phyloP scores from a whole-genome alignment of 2,113 vertebrate species.

The Setophaga coronata region DNA sequence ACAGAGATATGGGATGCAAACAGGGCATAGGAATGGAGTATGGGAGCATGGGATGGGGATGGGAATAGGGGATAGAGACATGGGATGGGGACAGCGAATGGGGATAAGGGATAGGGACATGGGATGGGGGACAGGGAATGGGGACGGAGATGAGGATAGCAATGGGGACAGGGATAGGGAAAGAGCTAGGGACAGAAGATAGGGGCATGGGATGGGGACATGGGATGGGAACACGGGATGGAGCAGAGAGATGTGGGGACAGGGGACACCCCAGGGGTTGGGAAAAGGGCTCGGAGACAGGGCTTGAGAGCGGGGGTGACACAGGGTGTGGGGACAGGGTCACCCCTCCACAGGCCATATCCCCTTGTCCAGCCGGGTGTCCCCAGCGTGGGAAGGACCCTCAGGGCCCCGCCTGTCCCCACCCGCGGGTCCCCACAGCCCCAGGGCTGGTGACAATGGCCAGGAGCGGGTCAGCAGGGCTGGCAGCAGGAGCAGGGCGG shows the following conservation, averaged over 20 bases:
- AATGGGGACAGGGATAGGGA: no score
- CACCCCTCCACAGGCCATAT: background rate
- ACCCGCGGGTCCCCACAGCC: fast-evolving
- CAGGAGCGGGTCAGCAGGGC: fast-evolving
- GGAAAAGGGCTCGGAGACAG: background rate
- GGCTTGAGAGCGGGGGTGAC: background rate
- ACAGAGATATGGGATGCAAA: background rate
- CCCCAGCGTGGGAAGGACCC: no score
- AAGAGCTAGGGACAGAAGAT: no score
- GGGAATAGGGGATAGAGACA: no score
- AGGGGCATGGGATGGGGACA: no score
- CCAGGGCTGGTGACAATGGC: background rate
- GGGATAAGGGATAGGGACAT: background rate
- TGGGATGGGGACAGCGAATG: background rate
- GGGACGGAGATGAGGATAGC: no score
- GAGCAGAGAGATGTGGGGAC: background rate
- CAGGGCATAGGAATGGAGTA: background rate
- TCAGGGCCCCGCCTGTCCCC: no score
- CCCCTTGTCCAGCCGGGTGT: background rate
- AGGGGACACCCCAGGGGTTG: background rate
- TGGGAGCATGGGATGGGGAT: no score
- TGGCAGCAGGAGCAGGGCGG: background rate
- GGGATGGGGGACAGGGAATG: background rate
- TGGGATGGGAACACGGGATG: background rate
- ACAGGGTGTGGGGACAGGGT: background rate